A percentile compares a stretch with the other conserved stretches of the same genome.
Evolutionary conservation across 1,140 invertebrate genomes (phyloP).

Genomic region (Caenorhabditis elegans): DNA sequence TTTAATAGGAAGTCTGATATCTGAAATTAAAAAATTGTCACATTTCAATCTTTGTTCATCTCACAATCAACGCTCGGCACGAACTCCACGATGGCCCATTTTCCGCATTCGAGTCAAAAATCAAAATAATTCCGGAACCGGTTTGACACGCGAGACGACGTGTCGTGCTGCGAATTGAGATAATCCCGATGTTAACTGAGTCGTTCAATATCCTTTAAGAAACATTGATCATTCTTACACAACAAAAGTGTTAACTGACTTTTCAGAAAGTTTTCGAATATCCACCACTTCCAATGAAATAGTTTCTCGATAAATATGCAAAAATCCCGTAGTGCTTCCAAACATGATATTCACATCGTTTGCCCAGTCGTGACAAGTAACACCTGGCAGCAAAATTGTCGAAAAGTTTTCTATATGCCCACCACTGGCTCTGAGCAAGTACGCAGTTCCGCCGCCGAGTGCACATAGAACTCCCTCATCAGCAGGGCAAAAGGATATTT

Average conservation of each 20-base stretch:
- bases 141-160: slow-evolving; percentile 16
- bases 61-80: neutral
- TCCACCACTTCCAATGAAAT: neutral
- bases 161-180: slow-evolving; percentile 18
- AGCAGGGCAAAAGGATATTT: neutral
- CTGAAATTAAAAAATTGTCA: neutral
- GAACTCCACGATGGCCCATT: neutral
- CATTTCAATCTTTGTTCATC: neutral
- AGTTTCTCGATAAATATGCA: slow-evolving; percentile 18
- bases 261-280: neutral
- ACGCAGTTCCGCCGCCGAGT: neutral
- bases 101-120: neutral
- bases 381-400: neutral
- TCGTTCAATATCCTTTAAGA: neutral
- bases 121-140: slow-evolving; percentile 10
- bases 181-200: neutral
- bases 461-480: slow-evolving; percentile 2
- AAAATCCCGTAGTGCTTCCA: neutral
- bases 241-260: neutral
- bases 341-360: slow-evolving; percentile 23
- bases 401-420: slow-evolving; percentile 11
- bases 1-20: slow-evolving; percentile 4
- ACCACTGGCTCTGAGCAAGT: neutral
- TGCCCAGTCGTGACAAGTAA: slow-evolving; percentile 9
- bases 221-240: neutral